Evolutionary conservation across 1,140 invertebrate species (phyloP).

Genomic region (Phenacoccus solenopsis): DNA sequence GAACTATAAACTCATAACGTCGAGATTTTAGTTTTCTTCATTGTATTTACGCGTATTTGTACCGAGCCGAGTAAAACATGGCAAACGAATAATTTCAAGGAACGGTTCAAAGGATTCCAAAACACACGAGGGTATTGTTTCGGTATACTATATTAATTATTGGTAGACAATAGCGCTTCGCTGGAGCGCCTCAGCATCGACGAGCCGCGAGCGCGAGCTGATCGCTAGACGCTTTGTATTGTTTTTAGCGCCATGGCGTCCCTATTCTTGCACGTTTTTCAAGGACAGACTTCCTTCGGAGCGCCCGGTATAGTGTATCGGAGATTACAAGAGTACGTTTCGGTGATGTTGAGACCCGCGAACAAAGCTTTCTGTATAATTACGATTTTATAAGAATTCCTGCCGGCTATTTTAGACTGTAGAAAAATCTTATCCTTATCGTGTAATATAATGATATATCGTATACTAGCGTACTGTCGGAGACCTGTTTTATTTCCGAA

Average conservation of each 20-base stretch:
- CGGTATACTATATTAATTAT: not conserved
- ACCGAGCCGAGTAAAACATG: not conserved
- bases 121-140: not conserved
- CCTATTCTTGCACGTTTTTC: not conserved
- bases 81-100: not conserved
- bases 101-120: not conserved
- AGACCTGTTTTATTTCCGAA: too few species aligned
- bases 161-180: not conserved
- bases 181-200: not conserved
- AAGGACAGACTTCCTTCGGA: constrained; percentile 1
- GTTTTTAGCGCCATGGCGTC: not conserved
- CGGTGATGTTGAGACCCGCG: not conserved
- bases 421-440: too few species aligned
- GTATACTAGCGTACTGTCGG: too few species aligned
- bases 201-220: not conserved
- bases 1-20: too few species aligned
- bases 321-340: not conserved
- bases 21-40: too few species aligned
- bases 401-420: not conserved
- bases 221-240: not conserved
- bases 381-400: not conserved
- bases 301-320: not conserved
- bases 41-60: too few species aligned
- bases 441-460: too few species aligned
- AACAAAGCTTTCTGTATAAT: not conserved